Evolutionary conservation across 2,113 vertebrate species (phyloP).

Genomic region (Tympanuchus pallidicinctus): DNA sequence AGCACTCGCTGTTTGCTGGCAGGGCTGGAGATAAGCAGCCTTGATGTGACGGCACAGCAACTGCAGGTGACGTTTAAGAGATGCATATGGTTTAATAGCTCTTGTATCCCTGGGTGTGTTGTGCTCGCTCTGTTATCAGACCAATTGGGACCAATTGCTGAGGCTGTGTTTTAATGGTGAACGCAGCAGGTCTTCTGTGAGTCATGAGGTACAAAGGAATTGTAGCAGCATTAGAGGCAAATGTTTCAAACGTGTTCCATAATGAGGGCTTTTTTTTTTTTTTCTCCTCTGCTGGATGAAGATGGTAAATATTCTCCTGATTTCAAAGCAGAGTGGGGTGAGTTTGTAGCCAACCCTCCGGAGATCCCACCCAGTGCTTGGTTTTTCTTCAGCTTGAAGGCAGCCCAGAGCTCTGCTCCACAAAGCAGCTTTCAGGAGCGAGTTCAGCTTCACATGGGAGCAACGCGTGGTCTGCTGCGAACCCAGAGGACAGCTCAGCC

Average conservation of each 20-base stretch:
- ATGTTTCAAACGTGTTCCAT: background rate
- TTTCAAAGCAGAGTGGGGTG: conserved; percentile 10
- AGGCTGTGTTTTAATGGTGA: background rate
- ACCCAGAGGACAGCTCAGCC: background rate
- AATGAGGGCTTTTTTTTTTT: background rate
- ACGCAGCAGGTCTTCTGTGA: background rate
- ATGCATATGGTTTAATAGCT: background rate
- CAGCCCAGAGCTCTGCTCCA: conserved; percentile 36
- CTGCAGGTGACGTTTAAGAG: background rate
- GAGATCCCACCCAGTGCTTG: conserved; percentile 40
- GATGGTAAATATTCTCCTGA: conserved; percentile 29
- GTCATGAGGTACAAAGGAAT: background rate
- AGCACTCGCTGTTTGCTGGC: background rate
- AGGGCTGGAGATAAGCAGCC: background rate
- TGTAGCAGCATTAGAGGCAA: background rate
- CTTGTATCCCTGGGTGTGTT: background rate
- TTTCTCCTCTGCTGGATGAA: background rate
- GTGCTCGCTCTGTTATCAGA: background rate
- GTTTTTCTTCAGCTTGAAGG: conserved; percentile 29
- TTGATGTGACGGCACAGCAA: accelerated
- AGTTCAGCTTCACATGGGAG: conserved; percentile 56
- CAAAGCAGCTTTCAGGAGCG: conserved; percentile 53
- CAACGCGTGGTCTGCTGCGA: background rate
- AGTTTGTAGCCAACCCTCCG: conserved; percentile 34
- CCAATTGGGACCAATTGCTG: background rate